These are phyloP conservation scores for Syngnathus floridae DNA, from an alignment of 2,113 vertebrate genomes.

Conservation along the genomic window DNA sequence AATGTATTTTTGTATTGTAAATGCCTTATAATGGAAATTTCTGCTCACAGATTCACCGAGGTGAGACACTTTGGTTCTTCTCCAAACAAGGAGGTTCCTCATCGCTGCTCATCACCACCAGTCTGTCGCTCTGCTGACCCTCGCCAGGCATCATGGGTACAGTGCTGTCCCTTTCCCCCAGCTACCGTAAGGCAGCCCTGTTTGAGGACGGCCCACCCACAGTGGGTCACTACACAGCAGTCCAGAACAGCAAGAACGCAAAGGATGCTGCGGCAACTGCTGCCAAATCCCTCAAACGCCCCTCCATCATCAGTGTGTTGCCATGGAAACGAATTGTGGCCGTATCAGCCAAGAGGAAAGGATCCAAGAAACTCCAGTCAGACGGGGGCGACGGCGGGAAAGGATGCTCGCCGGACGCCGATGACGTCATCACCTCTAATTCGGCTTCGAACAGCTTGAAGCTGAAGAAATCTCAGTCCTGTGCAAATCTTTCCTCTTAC, in stretches of 20 bases:
- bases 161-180: slow-evolving; percentile 84
- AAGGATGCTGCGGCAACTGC: slow-evolving; percentile 67
- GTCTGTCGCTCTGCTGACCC: slow-evolving; percentile 2
- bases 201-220: slow-evolving; percentile 83
- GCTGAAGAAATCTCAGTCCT: slow-evolving; percentile 88
- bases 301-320: slow-evolving; percentile 82
- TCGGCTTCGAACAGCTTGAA: slow-evolving; percentile 80
- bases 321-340: slow-evolving; percentile 91
- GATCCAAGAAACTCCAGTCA: slow-evolving; percentile 81
- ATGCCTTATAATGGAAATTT: neutral
- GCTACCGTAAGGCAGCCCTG: slow-evolving; percentile 84
- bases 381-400: slow-evolving; percentile 67
- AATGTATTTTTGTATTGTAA: neutral
- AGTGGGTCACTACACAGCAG: slow-evolving; percentile 82
- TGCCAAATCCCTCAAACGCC: slow-evolving; percentile 78
- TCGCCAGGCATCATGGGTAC: slow-evolving; percentile 78
- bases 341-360: slow-evolving; percentile 84
- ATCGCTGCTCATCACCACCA: neutral
- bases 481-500: slow-evolving; percentile 81
- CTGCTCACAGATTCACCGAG: slow-evolving; percentile 27
- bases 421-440: slow-evolving; percentile 24
- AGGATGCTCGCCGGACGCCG: slow-evolving; percentile 70
- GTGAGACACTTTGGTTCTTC: slow-evolving; percentile 13
- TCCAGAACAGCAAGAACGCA: slow-evolving; percentile 85
- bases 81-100: slow-evolving; percentile 18